Evolutionary conservation across 2,797 vertebrate species (phyloP).

Genomic region (Macropus fuliginosus): DNA sequence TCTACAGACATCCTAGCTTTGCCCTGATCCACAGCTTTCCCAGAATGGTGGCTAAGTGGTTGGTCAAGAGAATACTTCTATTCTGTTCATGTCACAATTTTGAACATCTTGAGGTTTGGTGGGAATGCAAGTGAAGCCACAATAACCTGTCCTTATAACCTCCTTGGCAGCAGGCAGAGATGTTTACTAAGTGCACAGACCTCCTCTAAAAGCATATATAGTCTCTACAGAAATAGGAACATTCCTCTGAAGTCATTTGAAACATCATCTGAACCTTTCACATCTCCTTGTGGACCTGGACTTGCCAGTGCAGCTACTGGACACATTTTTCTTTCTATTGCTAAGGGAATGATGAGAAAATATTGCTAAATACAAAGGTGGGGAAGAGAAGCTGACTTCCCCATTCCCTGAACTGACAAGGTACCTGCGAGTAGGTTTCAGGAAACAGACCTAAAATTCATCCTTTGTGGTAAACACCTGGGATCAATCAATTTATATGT

Average conservation of each 20-base stretch:
- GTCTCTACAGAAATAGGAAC: neutral
- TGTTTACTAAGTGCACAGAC: constrained; percentile 5
- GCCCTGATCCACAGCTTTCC: constrained; percentile 5
- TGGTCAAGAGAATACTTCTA: constrained; percentile 20
- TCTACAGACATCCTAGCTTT: neutral
- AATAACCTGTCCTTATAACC: constrained; percentile 38
- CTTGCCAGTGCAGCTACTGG: neutral
- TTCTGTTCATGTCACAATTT: constrained; percentile 31
- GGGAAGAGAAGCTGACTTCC: neutral
- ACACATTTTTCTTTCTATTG: constrained; percentile 7
- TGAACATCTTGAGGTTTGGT: constrained; percentile 36
- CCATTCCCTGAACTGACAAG: neutral
- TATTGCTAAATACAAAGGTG: constrained; percentile 33
- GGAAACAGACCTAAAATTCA: neutral
- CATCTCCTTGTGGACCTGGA: neutral
- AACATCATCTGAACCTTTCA: neutral
- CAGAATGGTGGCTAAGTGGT: constrained; percentile 13
- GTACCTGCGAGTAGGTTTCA: neutral
- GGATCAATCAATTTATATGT: neutral
- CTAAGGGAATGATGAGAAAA: constrained; percentile 24
- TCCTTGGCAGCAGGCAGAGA: neutral
- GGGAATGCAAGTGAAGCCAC: neutral
- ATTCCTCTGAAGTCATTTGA: constrained; percentile 11
- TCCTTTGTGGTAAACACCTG: neutral
- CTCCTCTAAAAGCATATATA: constrained; percentile 40